Evolutionary conservation across 2,797 vertebrate species (phyloP), one percentile per base, ranked within the genome.

Genomic region (Ctenochaetus hawaiiensis): DNA sequence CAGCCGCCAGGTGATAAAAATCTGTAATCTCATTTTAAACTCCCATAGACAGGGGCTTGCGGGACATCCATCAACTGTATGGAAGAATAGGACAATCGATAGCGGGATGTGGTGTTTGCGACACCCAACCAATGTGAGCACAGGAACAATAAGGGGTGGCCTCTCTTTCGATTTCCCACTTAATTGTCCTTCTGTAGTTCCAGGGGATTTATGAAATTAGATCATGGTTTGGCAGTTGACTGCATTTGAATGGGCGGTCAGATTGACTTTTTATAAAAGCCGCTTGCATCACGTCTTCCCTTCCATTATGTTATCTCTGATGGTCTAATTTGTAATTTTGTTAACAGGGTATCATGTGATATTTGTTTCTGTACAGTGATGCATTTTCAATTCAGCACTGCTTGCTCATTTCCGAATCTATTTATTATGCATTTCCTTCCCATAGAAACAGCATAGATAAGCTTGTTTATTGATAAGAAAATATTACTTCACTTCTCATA

Each of bases 11-110:
- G 91, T 92, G 93, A 91, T 93, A 92, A 91, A 94, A 94, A 93
- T 94, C 92, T 87, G 90, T 94, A 93, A 93, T 94, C 89, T 93
- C 84, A 90, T 93, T 94, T 93, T 94, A 91, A 93, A 90, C 87
- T 92, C 79, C 77, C 82, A 89, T 87, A 91, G 92, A 92, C 85
- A 74, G 84, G 72, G 77, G 68, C 86, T 88, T 77, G 87, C 78
- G 84, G 81, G 87, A 91, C 89, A 93, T 94, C 90, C 89, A 92
- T 94, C 92, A 93, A 68, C 48, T 83, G 72, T 80, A 43, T 59
- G 80, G 91, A 80, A 86, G 79, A 89, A 89, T 81, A 75, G 68
- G 78, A 75, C 82, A 91, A 94, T 94, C 93, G 91, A 94, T 94
- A 93, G 20, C 30, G 53, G 87, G 83, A 90, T 89, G 82, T 82